Evolutionary conservation across 2,113 vertebrate species (phyloP).

Genomic region (Boulengeromyrus knoepffleri): DNA sequence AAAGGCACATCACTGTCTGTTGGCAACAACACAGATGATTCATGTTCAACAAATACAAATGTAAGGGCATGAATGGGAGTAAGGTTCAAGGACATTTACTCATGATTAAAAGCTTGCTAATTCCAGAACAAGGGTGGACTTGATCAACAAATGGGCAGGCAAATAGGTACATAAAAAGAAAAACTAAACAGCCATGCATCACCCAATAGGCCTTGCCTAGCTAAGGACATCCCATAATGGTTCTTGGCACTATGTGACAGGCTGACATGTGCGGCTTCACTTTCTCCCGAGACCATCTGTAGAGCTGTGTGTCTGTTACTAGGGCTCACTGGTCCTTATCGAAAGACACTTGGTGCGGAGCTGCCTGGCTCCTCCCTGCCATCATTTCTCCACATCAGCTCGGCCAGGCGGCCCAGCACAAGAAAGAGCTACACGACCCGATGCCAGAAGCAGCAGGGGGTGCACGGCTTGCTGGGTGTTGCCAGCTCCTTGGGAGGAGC

Average conservation of each 20-base stretch:
- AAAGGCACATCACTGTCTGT: background rate
- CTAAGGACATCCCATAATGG: background rate
- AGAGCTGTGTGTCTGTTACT: background rate
- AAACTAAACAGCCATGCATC: background rate
- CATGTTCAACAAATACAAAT: background rate
- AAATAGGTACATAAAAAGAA: background rate
- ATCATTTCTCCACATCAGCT: background rate
- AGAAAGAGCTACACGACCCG: background rate
- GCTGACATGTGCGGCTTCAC: background rate
- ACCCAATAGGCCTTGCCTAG: background rate
- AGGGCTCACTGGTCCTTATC: background rate
- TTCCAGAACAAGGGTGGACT: background rate
- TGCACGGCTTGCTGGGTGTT: background rate
- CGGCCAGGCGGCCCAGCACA: background rate
- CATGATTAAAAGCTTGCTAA: background rate
- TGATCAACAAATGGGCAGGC: background rate
- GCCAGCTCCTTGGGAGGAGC: background rate
- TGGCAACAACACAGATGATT: background rate
- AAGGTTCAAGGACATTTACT: background rate
- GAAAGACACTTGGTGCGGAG: background rate
- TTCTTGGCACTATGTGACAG: background rate
- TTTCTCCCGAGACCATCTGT: background rate
- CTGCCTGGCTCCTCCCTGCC: background rate
- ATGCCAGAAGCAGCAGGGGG: background rate
- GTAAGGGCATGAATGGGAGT: background rate